Evolutionary conservation across 2,113 vertebrate species (phyloP).

Genomic region (Cheilinus undulatus): DNA sequence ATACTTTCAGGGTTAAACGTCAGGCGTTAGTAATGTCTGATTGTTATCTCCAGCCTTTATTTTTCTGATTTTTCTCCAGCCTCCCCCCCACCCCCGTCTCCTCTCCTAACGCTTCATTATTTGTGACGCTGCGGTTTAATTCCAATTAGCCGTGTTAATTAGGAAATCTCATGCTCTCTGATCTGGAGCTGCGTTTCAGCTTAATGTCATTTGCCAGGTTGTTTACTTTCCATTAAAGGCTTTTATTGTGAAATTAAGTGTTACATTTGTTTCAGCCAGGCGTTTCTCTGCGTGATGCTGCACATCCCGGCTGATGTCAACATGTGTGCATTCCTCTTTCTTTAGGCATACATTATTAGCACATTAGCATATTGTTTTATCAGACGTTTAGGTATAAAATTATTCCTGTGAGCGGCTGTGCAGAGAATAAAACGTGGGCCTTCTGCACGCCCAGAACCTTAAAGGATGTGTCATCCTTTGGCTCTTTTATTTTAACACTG

Average conservation of each 20-base stretch:
- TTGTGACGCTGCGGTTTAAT: conserved; percentile 76
- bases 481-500: conserved; percentile 24
- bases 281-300: conserved; percentile 31
- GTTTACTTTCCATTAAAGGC: conserved; percentile 68
- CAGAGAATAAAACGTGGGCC: conserved; percentile 20
- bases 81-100: conserved; percentile 29
- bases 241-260: conserved; percentile 64
- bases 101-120: conserved; percentile 66
- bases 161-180: conserved; percentile 81
- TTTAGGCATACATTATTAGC: conserved; percentile 12
- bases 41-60: conserved; percentile 25
- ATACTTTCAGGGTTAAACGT: conserved; percentile 19
- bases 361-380: conserved; percentile 48
- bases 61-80: conserved; percentile 31
- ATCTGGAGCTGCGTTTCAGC: conserved; percentile 69
- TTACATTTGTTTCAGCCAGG: conserved; percentile 35
- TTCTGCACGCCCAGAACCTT: conserved; percentile 11
- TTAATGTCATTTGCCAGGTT: conserved; percentile 75
- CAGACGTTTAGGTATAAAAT: conserved; percentile 43
- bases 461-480: conserved; percentile 44
- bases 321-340: conserved; percentile 21
- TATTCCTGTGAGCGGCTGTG: conserved; percentile 45
- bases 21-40: conserved; percentile 21
- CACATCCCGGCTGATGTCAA: conserved; percentile 43
- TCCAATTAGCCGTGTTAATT: conserved; percentile 81